A percentile compares a stretch with the other conserved stretches of the same genome.
Conservation (phyloP, 2,888 invertebrate genomes). For the Augiades crinisus region DNA sequence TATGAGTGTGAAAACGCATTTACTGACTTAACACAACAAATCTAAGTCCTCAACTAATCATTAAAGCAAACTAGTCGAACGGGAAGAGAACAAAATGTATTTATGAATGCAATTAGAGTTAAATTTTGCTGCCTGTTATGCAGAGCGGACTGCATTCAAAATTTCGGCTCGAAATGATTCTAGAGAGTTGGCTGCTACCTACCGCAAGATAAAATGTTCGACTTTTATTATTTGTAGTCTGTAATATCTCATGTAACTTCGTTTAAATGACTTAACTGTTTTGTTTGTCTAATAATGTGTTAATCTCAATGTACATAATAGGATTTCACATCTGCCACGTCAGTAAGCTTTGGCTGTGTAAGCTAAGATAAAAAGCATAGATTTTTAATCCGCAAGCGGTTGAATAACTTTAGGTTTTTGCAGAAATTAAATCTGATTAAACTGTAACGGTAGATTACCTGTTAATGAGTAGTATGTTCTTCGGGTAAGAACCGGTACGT, state of each 20-base stretch:
- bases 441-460: no score
- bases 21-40: conserved; percentile 46
- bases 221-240: no score
- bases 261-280: no score
- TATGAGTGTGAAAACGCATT: conserved; percentile 46
- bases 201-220: not conserved
- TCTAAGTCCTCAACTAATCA: conserved; percentile 41
- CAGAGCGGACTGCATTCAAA: not conserved
- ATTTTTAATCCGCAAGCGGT: no score
- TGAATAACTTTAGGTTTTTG: no score
- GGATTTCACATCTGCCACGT: not conserved
- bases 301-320: no score
- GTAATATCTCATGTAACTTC: no score
- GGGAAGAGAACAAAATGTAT: conserved; percentile 35
- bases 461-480: no score
- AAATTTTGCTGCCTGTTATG: conserved; percentile 14
- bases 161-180: not conserved
- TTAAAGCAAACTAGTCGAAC: conserved; percentile 38
- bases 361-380: no score
- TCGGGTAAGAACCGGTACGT: no score
- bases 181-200: not conserved
- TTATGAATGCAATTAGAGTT: conserved; percentile 38
- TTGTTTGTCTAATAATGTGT: not conserved
- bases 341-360: no score
- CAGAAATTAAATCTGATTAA: no score